Percentiles rank a stretch among this genome's conserved stretches.
These are phyloP conservation scores for Arctia plantaginis DNA, from an alignment of 2,888 invertebrate species.

Conservation along the genomic window DNA sequence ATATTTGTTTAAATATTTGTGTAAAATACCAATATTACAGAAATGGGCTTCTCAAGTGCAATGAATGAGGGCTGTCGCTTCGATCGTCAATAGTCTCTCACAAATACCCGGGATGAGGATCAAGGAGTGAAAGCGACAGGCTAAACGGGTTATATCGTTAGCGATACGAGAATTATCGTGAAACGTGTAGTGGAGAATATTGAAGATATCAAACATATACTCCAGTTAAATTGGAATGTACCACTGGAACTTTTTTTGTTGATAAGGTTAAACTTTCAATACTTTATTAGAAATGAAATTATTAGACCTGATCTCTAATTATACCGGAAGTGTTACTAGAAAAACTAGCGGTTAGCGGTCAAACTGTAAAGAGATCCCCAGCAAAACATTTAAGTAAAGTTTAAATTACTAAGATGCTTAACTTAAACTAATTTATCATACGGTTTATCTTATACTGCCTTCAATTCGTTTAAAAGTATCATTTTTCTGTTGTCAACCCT, in stretches of 20 bases:
- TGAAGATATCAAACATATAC: constrained; percentile 19
- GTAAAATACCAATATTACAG: constrained; percentile 39
- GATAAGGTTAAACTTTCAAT: background rate
- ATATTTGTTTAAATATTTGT: no score
- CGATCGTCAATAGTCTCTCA: constrained; percentile 34
- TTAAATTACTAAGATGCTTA: no score
- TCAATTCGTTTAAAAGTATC: no score
- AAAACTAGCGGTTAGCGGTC: no score
- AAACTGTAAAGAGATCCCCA: no score
- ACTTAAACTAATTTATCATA: no score
- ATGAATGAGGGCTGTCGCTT: constrained; percentile 13
- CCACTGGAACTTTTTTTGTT: constrained; percentile 5
- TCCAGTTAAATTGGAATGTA: constrained; percentile 22
- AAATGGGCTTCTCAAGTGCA: constrained; percentile 18
- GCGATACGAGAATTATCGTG: constrained; percentile 22
- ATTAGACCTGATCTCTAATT: background rate
- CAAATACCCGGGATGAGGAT: constrained; percentile 48
- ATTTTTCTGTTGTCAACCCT: no score
- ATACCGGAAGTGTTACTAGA: no score
- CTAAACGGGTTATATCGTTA: constrained; percentile 20
- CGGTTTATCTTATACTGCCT: no score
- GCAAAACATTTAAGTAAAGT: no score
- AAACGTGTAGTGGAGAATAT: constrained; percentile 17
- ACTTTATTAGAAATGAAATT: background rate
- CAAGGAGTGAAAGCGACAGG: constrained; percentile 32